Percentiles rank a stretch among this genome's conserved stretches.
Conservation (phyloP, 1,140 invertebrate species). For the Apolygus lucorum region DNA sequence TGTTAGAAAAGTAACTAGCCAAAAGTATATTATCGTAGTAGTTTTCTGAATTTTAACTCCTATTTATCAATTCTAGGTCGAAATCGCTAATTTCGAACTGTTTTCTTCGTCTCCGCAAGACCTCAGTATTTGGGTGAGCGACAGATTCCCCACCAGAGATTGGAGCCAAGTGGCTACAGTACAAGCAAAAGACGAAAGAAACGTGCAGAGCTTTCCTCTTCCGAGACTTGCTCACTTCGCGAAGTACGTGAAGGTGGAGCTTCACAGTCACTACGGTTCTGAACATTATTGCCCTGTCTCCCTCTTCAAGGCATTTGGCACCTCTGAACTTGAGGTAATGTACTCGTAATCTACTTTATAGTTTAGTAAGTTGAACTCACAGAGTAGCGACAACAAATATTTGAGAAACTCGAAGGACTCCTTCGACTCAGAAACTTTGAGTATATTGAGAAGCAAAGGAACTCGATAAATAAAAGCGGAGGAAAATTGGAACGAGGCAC, state of each 20-base stretch:
- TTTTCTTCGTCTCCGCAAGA: slow-evolving; percentile 94
- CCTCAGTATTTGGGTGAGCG: slow-evolving; percentile 77
- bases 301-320: slow-evolving; percentile 82
- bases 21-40: no score
- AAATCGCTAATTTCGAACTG: slow-evolving; percentile 94
- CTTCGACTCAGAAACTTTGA: no score
- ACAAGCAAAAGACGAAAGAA: slow-evolving; percentile 73
- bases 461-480: no score
- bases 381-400: no score
- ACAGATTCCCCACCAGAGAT: slow-evolving; percentile 83
- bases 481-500: no score
- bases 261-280: slow-evolving; percentile 85
- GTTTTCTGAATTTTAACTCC: no score
- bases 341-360: no score
- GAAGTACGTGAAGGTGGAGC: slow-evolving; percentile 87
- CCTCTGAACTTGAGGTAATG: slow-evolving; percentile 77
- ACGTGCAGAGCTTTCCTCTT: slow-evolving; percentile 77
- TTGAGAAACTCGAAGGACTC: no score
- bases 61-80: slow-evolving; percentile 62
- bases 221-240: slow-evolving; percentile 75
- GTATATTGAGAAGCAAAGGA: no score
- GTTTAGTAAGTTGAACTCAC: no score
- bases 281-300: slow-evolving; percentile 97
- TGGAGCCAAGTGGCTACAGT: slow-evolving; percentile 85
- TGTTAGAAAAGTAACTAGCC: no score